phyloP scores from a whole-genome alignment of 1,140 invertebrate species.

The Homalodisca vitripennis region DNA sequence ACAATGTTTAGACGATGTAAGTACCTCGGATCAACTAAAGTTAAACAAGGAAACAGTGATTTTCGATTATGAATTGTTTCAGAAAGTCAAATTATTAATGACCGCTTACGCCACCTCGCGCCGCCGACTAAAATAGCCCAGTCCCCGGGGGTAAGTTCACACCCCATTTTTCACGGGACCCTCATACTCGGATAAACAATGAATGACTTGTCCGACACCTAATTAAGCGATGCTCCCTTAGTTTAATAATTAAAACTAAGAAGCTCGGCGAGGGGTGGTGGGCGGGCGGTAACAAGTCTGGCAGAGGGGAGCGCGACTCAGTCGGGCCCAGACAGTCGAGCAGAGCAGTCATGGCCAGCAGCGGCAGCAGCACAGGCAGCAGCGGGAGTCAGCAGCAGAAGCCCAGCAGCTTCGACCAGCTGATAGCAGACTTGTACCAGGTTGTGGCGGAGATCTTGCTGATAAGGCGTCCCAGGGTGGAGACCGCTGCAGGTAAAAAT shows the following conservation, averaged over 20 bases:
- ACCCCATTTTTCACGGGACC: neutral
- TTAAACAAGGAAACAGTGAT: no score
- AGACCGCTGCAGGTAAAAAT: neutral
- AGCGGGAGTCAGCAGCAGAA: neutral
- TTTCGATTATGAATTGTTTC: neutral
- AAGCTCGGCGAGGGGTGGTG: neutral
- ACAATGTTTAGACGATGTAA: no score
- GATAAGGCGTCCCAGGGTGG: neutral
- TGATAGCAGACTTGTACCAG: neutral
- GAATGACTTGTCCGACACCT: neutral
- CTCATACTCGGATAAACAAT: neutral
- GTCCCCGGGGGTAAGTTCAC: neutral
- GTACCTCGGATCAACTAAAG: no score
- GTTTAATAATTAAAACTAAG: neutral
- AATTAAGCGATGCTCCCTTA: neutral
- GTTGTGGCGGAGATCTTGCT: neutral
- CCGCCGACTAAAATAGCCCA: no score
- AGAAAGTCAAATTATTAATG: neutral
- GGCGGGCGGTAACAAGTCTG: neutral
- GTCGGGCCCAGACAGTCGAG: neutral
- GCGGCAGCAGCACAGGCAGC: neutral
- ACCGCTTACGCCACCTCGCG: neutral
- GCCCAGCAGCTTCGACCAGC: neutral
- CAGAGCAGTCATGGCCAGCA: neutral
- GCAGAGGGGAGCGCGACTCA: neutral